Base-by-base conservation (phyloP, 2,113 vertebrate genomes). In the Sialia sialis region DNA sequence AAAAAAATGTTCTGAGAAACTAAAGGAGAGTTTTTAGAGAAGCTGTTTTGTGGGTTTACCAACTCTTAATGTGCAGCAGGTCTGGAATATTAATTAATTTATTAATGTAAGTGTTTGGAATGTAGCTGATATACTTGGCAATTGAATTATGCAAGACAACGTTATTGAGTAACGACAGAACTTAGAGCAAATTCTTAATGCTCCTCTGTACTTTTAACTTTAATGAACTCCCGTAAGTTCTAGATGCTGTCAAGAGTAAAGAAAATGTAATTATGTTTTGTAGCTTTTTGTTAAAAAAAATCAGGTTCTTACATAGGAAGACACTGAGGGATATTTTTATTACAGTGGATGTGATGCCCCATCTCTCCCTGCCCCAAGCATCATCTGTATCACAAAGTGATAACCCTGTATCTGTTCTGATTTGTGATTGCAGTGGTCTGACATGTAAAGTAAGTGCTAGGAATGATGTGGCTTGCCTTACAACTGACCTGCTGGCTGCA, bases 391-490 rank as follows among this genome's bases (percentile, higher is more conserved):
- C 8, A 59, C 25, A 34, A 13, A 29, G 26, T 8, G 6, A 23
- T 79, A 64, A 90, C 56, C 46, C 13, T 48, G 67, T 22, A 14
- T 74, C 39, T 92, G 23, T 79, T 64, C 17, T 87, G 16, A 1
- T 84, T 94, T 91, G 83, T 74, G 49, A 89, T 95, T 70, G 41
- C 97, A 99, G 99, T 95, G 99, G 98, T 79, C 98, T 99, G 95
- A 94, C 98, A 21, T 99, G 99, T 91, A 99, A 99, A 99, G 99
- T 99, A 77, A 99, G 99, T 89, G 99, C 99, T 63, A 99, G 99
- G 75, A 99, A 99, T 79, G 99, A 99, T 17, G 98, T 99, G 48
- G 99, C 99, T 85, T 99, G 99, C 97, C 99, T 99, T 97, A 99
- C 99, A 87, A 99, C 99, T 96, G 99, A 99, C 95, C 98, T 99